Evolutionary conservation across 92 coral and sea anemone genomes (phyloP).

Genomic region (Phenganax marumi): DNA sequence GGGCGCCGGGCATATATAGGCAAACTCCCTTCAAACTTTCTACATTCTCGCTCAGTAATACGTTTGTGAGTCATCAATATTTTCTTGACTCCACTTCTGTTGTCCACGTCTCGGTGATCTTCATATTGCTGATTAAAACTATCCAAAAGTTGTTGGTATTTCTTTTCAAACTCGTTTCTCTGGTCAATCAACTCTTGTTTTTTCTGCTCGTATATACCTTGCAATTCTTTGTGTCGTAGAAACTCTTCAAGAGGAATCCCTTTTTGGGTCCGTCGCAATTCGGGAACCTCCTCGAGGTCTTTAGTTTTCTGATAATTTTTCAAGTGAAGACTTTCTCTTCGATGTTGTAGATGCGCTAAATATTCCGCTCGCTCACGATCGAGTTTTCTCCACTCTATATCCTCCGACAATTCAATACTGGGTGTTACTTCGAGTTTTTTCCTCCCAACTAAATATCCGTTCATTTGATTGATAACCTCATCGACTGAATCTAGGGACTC

Average conservation of each 20-base stretch:
- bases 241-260: conserved; percentile 49
- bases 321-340: conserved; percentile 2
- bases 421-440: conserved; percentile 8
- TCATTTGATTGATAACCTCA: neutral
- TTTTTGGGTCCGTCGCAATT: conserved; percentile 9
- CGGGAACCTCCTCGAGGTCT: neutral
- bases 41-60: conserved; percentile 57
- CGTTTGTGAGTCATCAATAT: conserved; percentile 5
- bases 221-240: conserved; percentile 42
- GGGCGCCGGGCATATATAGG: conserved; percentile 83
- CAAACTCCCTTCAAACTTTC: conserved; percentile 62
- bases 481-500: conserved; percentile 11
- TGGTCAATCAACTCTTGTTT: conserved; percentile 58
- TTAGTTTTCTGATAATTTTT: neutral
- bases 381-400: neutral
- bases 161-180: conserved; percentile 47
- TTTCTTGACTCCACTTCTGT: neutral
- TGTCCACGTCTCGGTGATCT: conserved; percentile 12
- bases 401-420: neutral
- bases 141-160: conserved; percentile 37
- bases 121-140: conserved; percentile 32
- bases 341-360: conserved; percentile 13
- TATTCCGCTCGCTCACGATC: neutral
- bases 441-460: neutral
- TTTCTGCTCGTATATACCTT: conserved; percentile 56